Evolutionary conservation across 2,113 vertebrate genomes (phyloP), one percentile per base, ranked within the genome.

Genomic region (Campylomormyrus tamandua): DNA sequence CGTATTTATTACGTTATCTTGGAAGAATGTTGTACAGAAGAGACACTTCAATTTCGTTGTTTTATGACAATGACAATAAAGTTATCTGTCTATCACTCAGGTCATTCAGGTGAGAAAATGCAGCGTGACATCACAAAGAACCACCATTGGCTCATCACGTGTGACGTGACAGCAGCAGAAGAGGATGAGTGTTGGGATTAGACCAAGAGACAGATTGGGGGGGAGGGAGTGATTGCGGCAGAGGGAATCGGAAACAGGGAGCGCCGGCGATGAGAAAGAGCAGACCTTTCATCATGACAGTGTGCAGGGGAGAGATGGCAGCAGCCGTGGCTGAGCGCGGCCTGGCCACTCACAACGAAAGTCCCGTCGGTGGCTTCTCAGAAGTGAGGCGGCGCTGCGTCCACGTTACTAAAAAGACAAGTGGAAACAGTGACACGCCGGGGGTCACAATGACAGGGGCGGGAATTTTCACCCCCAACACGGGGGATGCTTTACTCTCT

Each of bases 341-440:
- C 53, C 39, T 0, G 8, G 56, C 35, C 35, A 88, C 53, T 93
- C 93, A 92, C 89, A 93, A 31, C 4, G 87, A 93, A 90, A 93
- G 89, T 89, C 84, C n/a, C 10, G 3, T 84, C 62, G 92, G 90
- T 91, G 88, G 74, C 62, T 89, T 19, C 46, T 45, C 90, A 87
- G 92, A 93, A 91, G 70, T 46, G 80, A 3, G 27, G 35, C 77
- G 85, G 88, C 1, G 48, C 3, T 19, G 13, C 77, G 88, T 90
- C 3, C 83, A 48, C 21, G 15, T 91, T 90, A 92, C 91, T 93
- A 87, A 93, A 94, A 92, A 92, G 91, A 89, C 35, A 87, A 91
- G 19, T 45, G 21, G 53, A 87, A 90, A 92, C 53, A 88, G 1
- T 2, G 35, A 87, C 45, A 87, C 8, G 6, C 83, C 84, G 88